Conservation (phyloP, 2,888 invertebrate species). For the Drosophila percnosoma region DNA sequence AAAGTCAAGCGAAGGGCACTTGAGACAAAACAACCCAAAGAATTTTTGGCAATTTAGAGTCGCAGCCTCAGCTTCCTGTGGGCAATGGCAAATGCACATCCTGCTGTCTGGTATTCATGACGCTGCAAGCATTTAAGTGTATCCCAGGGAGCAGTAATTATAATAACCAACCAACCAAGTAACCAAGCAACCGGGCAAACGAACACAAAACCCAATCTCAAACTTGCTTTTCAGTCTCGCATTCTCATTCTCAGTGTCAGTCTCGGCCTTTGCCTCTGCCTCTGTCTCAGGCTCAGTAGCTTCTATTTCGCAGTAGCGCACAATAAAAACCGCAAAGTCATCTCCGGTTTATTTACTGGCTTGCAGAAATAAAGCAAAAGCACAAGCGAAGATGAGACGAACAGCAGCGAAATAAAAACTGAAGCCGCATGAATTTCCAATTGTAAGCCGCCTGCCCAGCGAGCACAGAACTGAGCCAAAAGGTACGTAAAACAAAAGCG, state of each 20-base stretch:
- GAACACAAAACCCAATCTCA: constrained; percentile 26
- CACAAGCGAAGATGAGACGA: constrained; percentile 55
- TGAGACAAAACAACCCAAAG: constrained; percentile 37
- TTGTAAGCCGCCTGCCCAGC: constrained; percentile 53
- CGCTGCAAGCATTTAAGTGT: constrained; percentile 71
- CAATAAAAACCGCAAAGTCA: constrained; percentile 81
- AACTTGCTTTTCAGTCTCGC: constrained; percentile 28
- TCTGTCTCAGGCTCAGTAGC: constrained; percentile 36
- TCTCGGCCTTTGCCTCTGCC: constrained; percentile 12
- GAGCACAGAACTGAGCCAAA: constrained; percentile 19
- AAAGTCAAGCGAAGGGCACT: constrained; percentile 60
- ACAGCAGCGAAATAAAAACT: constrained; percentile 36
- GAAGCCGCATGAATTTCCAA: constrained; percentile 76
- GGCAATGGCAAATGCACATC: constrained; percentile 60
- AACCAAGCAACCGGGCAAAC: constrained; percentile 27
- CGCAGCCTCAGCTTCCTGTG: constrained; percentile 58
- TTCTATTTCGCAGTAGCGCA: constrained; percentile 69
- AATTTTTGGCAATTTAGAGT: constrained; percentile 38
- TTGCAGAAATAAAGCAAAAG: constrained; percentile 52
- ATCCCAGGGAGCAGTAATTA: constrained; percentile 71
- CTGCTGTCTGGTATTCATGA: constrained; percentile 64
- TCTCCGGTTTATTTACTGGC: constrained; percentile 81
- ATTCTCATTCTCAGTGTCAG: constrained; percentile 28
- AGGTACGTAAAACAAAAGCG: constrained; percentile 65
- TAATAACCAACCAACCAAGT: constrained; percentile 62